Conservation (phyloP, 2,797 vertebrate species). For the Menidia menidia region DNA sequence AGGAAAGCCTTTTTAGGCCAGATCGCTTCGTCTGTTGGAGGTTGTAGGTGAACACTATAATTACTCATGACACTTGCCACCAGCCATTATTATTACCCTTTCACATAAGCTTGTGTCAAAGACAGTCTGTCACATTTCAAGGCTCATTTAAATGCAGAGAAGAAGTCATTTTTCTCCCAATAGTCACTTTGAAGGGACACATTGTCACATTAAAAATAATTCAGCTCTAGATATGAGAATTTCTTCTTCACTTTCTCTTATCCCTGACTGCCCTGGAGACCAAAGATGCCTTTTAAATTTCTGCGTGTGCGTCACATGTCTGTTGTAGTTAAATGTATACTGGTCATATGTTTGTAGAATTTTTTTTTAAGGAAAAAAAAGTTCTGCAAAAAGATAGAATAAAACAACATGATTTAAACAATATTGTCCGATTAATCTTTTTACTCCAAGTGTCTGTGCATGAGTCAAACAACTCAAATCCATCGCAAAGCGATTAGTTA, state of each 20-base stretch:
- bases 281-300: too few relatives aligned
- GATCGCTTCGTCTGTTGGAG: not conserved
- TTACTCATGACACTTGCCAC: constrained; percentile 1
- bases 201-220: not conserved
- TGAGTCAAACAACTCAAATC: too few relatives aligned
- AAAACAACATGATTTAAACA: too few relatives aligned
- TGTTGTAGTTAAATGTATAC: too few relatives aligned
- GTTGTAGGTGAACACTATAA: not conserved
- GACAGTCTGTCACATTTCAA: constrained; percentile 8
- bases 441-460: too few relatives aligned
- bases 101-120: not conserved
- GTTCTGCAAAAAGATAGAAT: too few relatives aligned
- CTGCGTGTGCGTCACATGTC: too few relatives aligned
- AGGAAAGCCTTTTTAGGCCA: constrained; percentile 11
- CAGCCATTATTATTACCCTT: constrained; percentile 1
- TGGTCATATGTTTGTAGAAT: not conserved
- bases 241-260: too few relatives aligned
- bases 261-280: too few relatives aligned
- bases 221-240: not conserved
- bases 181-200: not conserved
- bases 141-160: constrained; percentile 3
- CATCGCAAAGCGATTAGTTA: constrained; percentile 22
- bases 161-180: not conserved
- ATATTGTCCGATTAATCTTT: not conserved
- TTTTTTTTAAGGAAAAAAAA: not conserved